Conservation (phyloP, 1,140 invertebrate genomes). For the Ephestia elutella region DNA sequence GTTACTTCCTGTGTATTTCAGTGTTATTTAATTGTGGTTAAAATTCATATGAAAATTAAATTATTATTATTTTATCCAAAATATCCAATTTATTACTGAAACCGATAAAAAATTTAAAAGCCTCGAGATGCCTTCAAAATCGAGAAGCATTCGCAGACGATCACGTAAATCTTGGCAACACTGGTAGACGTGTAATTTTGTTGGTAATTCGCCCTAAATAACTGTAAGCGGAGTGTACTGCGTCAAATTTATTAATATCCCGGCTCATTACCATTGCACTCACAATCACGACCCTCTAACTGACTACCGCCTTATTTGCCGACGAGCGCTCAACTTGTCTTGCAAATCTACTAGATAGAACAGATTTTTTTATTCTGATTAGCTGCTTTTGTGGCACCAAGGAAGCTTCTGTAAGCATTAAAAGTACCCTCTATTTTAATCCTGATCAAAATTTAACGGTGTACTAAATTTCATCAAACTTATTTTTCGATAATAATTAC, state of each 20-base stretch:
- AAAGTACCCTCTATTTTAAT: too few relatives aligned
- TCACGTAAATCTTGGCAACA: conserved; percentile 27
- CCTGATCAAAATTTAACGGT: too few relatives aligned
- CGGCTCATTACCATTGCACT: conserved; percentile 44
- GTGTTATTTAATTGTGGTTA: too few relatives aligned
- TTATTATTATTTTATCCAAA: too few relatives aligned
- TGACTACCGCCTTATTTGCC: conserved; percentile 61
- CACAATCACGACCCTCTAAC: conserved; percentile 59
- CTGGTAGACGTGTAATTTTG: conserved; percentile 20
- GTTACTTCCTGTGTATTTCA: too few relatives aligned
- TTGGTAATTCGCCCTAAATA: conserved; percentile 44
- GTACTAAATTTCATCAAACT: too few relatives aligned
- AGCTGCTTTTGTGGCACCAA: too few relatives aligned
- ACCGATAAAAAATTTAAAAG: too few relatives aligned
- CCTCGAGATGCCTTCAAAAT: background rate
- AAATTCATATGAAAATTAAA: too few relatives aligned
- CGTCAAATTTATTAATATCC: conserved; percentile 58
- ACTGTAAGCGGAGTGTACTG: conserved; percentile 33
- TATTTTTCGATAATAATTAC: too few relatives aligned
- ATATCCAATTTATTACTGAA: too few relatives aligned
- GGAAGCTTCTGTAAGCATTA: too few relatives aligned
- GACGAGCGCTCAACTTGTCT: conserved; percentile 28
- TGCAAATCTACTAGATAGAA: background rate
- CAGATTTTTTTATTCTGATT: background rate
- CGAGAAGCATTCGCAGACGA: background rate